Conservation (phyloP, 1,140 invertebrate species). For the Galleria mellonella region DNA sequence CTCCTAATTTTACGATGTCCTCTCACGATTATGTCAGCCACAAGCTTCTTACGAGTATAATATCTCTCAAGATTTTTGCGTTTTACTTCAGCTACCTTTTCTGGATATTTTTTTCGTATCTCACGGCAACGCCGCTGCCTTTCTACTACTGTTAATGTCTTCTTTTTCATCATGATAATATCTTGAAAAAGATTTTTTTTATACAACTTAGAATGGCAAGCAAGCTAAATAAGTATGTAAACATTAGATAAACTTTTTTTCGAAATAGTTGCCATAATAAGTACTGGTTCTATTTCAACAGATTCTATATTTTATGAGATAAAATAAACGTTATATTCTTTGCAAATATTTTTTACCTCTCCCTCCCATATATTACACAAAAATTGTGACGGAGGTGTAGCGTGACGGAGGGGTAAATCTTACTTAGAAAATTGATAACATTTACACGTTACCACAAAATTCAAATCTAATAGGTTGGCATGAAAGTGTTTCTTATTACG, state of each 20-base stretch:
- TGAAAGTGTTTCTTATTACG: neutral
- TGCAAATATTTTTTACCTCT: too few species aligned
- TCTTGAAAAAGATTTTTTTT: slow-evolving; percentile 1
- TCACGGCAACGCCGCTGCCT: slow-evolving; percentile 11
- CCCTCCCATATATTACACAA: neutral
- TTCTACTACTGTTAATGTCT: slow-evolving; percentile 14
- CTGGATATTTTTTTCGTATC: slow-evolving; percentile 10
- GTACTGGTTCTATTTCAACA: neutral
- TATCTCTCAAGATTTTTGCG: slow-evolving; percentile 16
- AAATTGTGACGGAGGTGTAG: neutral
- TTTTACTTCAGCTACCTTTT: slow-evolving; percentile 14
- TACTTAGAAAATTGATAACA: neutral
- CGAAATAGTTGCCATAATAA: neutral
- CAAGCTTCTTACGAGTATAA: slow-evolving; percentile 15
- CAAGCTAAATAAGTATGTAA: too few species aligned
- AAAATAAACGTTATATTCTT: too few species aligned
- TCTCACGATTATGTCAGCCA: slow-evolving; percentile 14
- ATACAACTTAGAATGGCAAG: too few species aligned
- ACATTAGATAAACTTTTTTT: neutral
- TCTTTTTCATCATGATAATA: slow-evolving; percentile 5
- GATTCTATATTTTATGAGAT: neutral
- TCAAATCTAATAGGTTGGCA: neutral
- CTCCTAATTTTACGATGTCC: slow-evolving; percentile 13
- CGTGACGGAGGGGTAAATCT: neutral
- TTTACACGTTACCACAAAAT: neutral